phyloP scores from a whole-genome alignment of 2,888 invertebrate genomes.

The Exocentrus adspersus region DNA sequence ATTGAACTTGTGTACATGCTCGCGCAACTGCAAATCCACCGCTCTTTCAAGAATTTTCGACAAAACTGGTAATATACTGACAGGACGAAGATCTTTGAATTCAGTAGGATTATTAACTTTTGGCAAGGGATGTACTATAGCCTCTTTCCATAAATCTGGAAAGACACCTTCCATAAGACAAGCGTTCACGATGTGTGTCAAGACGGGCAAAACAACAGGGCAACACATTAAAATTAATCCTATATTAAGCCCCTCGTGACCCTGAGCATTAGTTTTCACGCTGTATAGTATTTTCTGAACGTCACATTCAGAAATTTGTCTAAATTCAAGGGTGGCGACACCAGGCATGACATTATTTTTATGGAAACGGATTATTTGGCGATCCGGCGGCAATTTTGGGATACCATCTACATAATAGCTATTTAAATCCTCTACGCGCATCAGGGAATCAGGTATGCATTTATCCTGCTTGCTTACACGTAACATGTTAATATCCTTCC shows the following conservation, averaged over 20 bases:
- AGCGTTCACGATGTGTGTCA: slow-evolving; percentile 3
- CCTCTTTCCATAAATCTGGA: slow-evolving; percentile 6
- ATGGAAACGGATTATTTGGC: background rate
- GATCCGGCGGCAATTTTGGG: background rate
- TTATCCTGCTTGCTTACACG: background rate
- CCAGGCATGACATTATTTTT: background rate
- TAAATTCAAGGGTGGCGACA: background rate
- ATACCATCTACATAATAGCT: background rate
- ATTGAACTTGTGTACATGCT: background rate
- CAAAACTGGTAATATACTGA: slow-evolving; percentile 9
- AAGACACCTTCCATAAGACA: background rate
- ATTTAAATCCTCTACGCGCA: background rate
- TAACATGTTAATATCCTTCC: background rate
- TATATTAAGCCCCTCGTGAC: slow-evolving; percentile 6
- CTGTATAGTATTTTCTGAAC: background rate
- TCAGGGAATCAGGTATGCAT: background rate
- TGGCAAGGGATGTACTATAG: background rate
- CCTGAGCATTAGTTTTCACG: background rate
- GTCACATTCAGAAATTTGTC: background rate
- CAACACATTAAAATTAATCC: background rate
- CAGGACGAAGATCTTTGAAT: background rate
- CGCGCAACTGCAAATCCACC: background rate
- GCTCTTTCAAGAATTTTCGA: background rate
- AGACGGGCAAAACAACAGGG: background rate
- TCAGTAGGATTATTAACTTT: background rate